Evolutionary conservation across 2,888 invertebrate genomes (phyloP).

Genomic region (Eutolmus rufibarbis): DNA sequence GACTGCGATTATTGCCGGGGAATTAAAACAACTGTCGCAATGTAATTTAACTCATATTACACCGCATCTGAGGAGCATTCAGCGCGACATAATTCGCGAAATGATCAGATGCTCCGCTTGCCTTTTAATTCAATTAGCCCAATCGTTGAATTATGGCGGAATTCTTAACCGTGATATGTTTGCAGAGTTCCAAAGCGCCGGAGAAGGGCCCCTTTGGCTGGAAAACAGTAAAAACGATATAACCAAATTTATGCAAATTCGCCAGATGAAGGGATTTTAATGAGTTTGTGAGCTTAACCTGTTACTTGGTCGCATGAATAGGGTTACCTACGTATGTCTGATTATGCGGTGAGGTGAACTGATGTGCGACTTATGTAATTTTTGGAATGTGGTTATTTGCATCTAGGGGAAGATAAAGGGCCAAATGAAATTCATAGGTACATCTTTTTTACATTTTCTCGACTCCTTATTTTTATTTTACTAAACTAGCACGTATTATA

Average conservation of each 20-base stretch:
- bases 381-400: background rate
- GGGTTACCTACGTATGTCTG: background rate
- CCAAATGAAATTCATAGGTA: too few species aligned
- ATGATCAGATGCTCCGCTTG: background rate
- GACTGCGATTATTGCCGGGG: background rate
- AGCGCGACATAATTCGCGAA: background rate
- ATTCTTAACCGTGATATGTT: background rate
- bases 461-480: too few species aligned
- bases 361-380: background rate
- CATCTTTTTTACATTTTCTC: too few species aligned
- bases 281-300: background rate
- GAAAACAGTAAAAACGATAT: background rate
- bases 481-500: too few species aligned
- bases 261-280: background rate
- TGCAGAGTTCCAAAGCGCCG: background rate
- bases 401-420: background rate
- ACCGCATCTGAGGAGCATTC: background rate
- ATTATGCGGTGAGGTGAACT: background rate
- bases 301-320: background rate
- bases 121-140: background rate
- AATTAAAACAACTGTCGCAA: background rate
- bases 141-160: background rate
- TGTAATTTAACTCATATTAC: background rate
- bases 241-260: background rate
- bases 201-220: background rate